Conservation (phyloP, 2,113 vertebrate species). For the Meleagris gallopavo region DNA sequence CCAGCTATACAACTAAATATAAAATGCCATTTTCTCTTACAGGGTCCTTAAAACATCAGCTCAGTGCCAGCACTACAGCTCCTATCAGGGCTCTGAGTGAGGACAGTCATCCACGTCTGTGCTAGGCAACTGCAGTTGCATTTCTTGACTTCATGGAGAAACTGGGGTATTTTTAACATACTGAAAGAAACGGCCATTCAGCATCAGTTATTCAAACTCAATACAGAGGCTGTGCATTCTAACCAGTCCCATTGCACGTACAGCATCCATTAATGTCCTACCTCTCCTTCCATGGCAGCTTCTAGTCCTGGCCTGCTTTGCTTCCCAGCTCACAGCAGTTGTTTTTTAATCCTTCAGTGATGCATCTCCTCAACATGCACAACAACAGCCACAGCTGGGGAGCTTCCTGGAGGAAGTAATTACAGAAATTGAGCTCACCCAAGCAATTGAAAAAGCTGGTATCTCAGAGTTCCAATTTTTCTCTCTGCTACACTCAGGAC, state of each 20-base stretch:
- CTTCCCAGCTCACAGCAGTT: not conserved
- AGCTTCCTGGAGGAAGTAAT: not conserved
- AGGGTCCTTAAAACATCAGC: slow-evolving; percentile 15
- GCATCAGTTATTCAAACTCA: not conserved
- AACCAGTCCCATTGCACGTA: not conserved
- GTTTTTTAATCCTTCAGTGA: slow-evolving; percentile 6
- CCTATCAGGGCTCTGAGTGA: slow-evolving; percentile 26
- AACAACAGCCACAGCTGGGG: not conserved
- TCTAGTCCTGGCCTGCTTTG: not conserved
- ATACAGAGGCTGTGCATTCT: not conserved
- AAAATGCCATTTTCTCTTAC: not conserved
- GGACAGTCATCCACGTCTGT: slow-evolving; percentile 20
- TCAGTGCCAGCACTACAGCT: not conserved
- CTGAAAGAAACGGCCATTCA: not conserved
- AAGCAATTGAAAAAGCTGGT: not conserved
- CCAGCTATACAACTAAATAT: not conserved
- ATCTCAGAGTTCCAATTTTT: not conserved
- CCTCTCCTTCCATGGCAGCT: not conserved
- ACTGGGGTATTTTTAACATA: slow-evolving; percentile 51
- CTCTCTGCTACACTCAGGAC: not conserved
- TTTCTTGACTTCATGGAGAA: not conserved
- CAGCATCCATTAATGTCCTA: not conserved
- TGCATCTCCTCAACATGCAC: not conserved
- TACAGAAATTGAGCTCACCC: not conserved
- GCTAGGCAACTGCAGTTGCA: slow-evolving; percentile 32